Evolutionary conservation across 2,797 vertebrate genomes (phyloP), one percentile per base, ranked within the genome.

Genomic region (Chrysocyon brachyurus): DNA sequence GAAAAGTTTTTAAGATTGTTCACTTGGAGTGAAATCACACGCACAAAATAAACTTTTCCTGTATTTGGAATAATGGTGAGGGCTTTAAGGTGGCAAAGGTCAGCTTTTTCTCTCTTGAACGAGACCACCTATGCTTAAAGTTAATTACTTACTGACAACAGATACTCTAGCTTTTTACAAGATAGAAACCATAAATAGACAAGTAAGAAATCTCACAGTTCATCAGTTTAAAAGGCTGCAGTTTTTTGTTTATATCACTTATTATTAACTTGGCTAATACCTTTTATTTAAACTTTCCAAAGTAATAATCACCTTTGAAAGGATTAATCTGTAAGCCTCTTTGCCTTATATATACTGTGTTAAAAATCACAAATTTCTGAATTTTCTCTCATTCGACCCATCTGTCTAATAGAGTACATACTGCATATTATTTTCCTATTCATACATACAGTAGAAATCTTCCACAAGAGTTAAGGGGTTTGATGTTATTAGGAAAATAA

Each of bases 201-300:
- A 97, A 97, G 33, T 93, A 93, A 91, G 83, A 96, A 96, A 3
- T 92, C 73, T 94, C 87, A 72, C 56, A 77, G 40, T 77, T 97
- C 88, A 87, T 96, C 73, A 90, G 57, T 33, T 36, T 92, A 83
- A 87, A 91, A 93, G 52, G 85, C 59, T 33, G 5, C 73, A 78
- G 24, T 85, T 22, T 90, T 63, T 88, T 21, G 5, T 75, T 46
- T 63, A 92, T 95, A 94, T 92, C 85, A 94, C 95, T 49, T 78
- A 24, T 96, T 97, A 92, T 79, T 97, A 93, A 72, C 72, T 95
- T 90, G 28, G 54, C 19, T 98, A 96, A 94, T 96, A 78, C 40
- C 6, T 96, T 96, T 95, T 92, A 94, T 96, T 97, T 96, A 95
- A 64, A 96, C 33, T 63, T 98, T 97, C 75, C 33, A 88, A 87